Evolutionary conservation across 2,888 invertebrate genomes (phyloP).

Genomic region (Erebia epiphron): DNA sequence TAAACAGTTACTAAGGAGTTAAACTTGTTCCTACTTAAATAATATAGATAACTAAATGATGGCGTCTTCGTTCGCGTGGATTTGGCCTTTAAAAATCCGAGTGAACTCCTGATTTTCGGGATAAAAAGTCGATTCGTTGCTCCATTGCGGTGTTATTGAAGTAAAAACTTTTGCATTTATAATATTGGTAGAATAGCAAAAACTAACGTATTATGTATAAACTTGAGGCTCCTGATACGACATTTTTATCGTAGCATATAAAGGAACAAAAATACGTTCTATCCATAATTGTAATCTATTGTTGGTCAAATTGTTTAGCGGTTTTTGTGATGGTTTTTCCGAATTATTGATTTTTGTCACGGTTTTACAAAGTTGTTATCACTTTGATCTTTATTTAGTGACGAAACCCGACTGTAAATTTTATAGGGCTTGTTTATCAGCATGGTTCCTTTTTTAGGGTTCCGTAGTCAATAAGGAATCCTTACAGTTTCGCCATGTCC

Average conservation of each 20-base stretch:
- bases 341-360: slow-evolving; percentile 1
- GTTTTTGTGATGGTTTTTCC: slow-evolving; percentile 11
- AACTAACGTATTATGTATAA: not conserved
- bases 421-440: slow-evolving; percentile 1
- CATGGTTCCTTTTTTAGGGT: not conserved
- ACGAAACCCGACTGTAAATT: not conserved
- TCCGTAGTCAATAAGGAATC: not conserved
- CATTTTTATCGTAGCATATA: slow-evolving; percentile 9
- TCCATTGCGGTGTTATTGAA: not conserved
- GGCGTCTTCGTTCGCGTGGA: too few relatives aligned
- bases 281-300: slow-evolving; percentile 15
- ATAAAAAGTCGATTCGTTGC: too few relatives aligned
- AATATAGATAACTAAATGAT: too few relatives aligned
- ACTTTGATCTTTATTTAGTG: slow-evolving; percentile 4
- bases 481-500: too few relatives aligned
- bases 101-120: too few relatives aligned
- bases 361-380: not conserved
- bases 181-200: too few relatives aligned
- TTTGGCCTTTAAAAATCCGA: too few relatives aligned
- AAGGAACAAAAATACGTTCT: not conserved
- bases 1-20: too few relatives aligned
- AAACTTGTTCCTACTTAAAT: too few relatives aligned
- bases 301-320: slow-evolving; percentile 8
- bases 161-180: too few relatives aligned
- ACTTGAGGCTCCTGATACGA: not conserved